Evolutionary conservation across 2,797 vertebrate species (phyloP), one percentile per base, ranked within the genome.

Genomic region (Rhodeus uyekii): DNA sequence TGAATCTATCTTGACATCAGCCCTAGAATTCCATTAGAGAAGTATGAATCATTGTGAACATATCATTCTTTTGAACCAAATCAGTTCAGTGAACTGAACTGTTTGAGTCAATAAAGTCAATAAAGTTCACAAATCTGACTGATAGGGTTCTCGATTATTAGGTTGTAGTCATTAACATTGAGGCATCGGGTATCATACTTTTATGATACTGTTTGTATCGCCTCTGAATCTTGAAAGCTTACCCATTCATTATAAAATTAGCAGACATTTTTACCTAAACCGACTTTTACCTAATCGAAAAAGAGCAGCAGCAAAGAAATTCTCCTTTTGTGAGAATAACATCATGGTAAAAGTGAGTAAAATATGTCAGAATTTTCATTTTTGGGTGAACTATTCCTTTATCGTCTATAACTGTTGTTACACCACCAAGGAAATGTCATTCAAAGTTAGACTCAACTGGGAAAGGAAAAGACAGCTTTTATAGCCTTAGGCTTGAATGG

Each of bases 401-500:
- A 67, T 68, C 68, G 46, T 39, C n/a, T 29, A 48, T 48, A 63
- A 48, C 55, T 29, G 44, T 50, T 74, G 44, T 64, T 38, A 34
- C 12, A 67, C 60, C 46, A 58, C 44, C 46, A 67, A 42, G 18
- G 27, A 58, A 82, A 82, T 24, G 39, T 34, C 61, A 82, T 82
- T 68, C 63, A 68, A 65, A 42, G 71, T 82, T 67, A 44, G 72
- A 76, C 22, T 76, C 27, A 53, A 42, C 72, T 38, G 48, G 13
- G 65, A 82, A 39, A 53, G 34, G 34, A 74, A 73, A 32, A 82
- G 34, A 58, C 61, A 82, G 72, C 38, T 67, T 81, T 75, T 65
- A 36, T 64, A 82, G 61, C 61, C 63, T 58, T 53, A 58, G 38
- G 72, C 61, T 81, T 76, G 60, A 75, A 75, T 81, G 38, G 80